These are phyloP conservation scores for Leptocoma aspasia DNA, from an alignment of 2,113 vertebrate species.

Conservation along the genomic window DNA sequence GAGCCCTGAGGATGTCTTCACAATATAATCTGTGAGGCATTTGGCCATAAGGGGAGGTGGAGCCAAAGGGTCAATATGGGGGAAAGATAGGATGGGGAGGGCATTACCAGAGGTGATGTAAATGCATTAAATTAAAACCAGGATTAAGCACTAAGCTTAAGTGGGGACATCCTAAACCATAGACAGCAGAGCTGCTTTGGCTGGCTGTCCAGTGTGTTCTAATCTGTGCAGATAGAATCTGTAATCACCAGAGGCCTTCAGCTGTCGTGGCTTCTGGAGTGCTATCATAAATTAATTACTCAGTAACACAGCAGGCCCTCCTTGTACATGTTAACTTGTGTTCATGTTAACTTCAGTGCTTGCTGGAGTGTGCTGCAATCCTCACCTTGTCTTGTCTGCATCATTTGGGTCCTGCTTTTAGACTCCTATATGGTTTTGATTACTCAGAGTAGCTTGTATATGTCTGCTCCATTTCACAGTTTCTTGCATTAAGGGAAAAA, in stretches of 20 bases:
- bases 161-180: slow-evolving; percentile 19
- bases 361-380: background rate
- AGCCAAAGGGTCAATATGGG: slow-evolving; percentile 9
- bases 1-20: background rate
- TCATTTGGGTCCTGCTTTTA: background rate
- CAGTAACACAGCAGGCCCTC: background rate
- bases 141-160: slow-evolving; percentile 42
- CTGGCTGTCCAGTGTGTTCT: background rate
- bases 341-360: background rate
- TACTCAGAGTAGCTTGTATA: background rate
- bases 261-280: background rate
- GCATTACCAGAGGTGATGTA: slow-evolving; percentile 31
- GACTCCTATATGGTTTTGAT: background rate
- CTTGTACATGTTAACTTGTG: background rate
- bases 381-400: background rate
- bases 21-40: background rate
- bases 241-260: slow-evolving; percentile 1
- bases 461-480: background rate
- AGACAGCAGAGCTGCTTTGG: slow-evolving; percentile 29
- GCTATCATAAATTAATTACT: background rate
- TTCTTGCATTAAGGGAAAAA: background rate
- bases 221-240: slow-evolving; percentile 16
- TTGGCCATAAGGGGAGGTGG: slow-evolving; percentile 24
- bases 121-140: slow-evolving; percentile 57
- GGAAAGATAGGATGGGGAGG: background rate